Evolutionary conservation across 2,797 vertebrate species (phyloP).

Genomic region (Siniperca undulata): DNA sequence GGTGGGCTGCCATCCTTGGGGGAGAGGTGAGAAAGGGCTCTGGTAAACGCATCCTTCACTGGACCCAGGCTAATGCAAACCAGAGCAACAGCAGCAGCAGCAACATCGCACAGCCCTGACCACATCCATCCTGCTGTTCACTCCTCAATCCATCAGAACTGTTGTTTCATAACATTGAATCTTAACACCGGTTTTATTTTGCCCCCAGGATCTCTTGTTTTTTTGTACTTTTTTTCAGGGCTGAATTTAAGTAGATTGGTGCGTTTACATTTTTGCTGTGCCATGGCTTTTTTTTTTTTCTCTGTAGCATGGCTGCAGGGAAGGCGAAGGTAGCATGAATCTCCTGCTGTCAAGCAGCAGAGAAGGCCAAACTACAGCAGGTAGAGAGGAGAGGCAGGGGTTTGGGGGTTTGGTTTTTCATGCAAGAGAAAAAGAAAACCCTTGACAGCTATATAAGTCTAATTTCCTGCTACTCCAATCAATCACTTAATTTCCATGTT

Average conservation of each 20-base stretch:
- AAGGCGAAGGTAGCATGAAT: slow-evolving; percentile 68
- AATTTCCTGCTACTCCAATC: slow-evolving; percentile 71
- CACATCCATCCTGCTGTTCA: slow-evolving; percentile 47
- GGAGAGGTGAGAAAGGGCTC: slow-evolving; percentile 48
- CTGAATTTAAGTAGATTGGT: slow-evolving; percentile 56
- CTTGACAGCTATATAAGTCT: slow-evolving; percentile 55
- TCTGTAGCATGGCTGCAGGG: slow-evolving; percentile 62
- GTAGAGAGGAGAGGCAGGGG: slow-evolving; percentile 34
- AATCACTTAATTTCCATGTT: slow-evolving; percentile 76
- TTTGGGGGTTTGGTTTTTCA: slow-evolving; percentile 37
- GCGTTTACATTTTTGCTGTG: slow-evolving; percentile 64
- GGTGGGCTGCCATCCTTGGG: slow-evolving; percentile 52
- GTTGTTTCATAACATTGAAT: slow-evolving; percentile 55
- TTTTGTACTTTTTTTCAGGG: slow-evolving; percentile 34
- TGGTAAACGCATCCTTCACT: slow-evolving; percentile 52
- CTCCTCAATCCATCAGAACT: slow-evolving; percentile 54
- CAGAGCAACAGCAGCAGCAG: slow-evolving; percentile 46
- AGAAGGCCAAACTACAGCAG: slow-evolving; percentile 38
- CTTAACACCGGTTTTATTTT: slow-evolving; percentile 53
- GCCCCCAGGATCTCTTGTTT: slow-evolving; percentile 25
- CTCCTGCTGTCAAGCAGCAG: slow-evolving; percentile 64
- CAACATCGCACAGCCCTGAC: slow-evolving; percentile 50
- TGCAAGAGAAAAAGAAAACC: slow-evolving; percentile 53
- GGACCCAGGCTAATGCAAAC: slow-evolving; percentile 60
- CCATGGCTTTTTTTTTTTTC: slow-evolving; percentile 49